These are phyloP conservation scores for Acanthaster planci DNA, from an alignment of 35 echinoderm and acorn worm genomes.

Conservation along the genomic window DNA sequence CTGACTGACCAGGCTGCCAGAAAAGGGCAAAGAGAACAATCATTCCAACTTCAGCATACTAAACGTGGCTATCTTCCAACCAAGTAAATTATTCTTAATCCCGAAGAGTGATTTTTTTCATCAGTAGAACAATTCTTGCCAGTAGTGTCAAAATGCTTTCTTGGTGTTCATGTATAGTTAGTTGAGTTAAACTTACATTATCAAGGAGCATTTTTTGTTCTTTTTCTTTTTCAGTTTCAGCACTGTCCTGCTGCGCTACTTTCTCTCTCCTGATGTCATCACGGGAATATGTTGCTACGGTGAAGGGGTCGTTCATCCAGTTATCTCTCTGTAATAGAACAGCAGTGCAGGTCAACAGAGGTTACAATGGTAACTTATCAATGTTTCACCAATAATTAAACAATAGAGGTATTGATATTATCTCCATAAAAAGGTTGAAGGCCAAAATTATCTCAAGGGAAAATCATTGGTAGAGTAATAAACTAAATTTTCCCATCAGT, in stretches of 20 bases:
- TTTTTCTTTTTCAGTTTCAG: conserved; percentile 72
- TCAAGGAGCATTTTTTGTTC: conserved; percentile 42
- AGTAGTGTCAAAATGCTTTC: too few species aligned
- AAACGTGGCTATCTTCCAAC: too few species aligned
- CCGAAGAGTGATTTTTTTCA: too few species aligned
- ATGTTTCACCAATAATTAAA: too few species aligned
- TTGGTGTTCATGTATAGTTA: too few species aligned
- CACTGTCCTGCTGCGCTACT: conserved; percentile 49
- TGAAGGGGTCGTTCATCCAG: conserved; percentile 86
- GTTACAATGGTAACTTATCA: background rate
- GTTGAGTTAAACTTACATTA: conserved; percentile 62
- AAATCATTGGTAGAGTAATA: too few species aligned
- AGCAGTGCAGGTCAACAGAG: too few species aligned
- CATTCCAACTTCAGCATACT: background rate
- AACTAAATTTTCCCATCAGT: too few species aligned
- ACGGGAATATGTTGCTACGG: conserved; percentile 65
- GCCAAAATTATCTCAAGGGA: background rate
- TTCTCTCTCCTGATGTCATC: conserved; percentile 84
- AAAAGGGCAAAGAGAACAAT: background rate
- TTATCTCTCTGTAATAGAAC: conserved; percentile 25
- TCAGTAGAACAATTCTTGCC: too few species aligned
- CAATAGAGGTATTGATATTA: background rate
- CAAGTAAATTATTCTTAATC: too few species aligned
- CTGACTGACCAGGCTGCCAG: conserved; percentile 54
- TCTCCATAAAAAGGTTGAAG: background rate